A percentile compares a stretch with the other conserved stretches of the same genome.
phyloP scores from a whole-genome alignment of 37 sponge, comb jelly and placozoan genomes.

The Aplysina aerophoba region DNA sequence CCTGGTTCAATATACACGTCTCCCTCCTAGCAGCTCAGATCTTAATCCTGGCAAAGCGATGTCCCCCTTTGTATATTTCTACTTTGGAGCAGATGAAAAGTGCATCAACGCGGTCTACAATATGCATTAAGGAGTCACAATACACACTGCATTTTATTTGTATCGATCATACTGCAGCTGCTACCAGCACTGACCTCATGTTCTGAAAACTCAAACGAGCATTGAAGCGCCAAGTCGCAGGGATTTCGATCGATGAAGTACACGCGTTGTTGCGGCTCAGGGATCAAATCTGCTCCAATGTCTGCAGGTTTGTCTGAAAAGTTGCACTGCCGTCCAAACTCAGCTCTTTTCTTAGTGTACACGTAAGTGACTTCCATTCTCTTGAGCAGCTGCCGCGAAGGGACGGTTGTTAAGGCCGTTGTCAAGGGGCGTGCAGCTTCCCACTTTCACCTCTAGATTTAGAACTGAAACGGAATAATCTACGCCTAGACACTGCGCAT shows the following conservation, averaged over 20 bases:
- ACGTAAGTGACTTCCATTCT: constrained; percentile 97
- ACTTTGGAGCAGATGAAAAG: too few species aligned
- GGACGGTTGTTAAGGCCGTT: not conserved
- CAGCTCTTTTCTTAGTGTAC: constrained; percentile 92
- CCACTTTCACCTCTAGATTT: not conserved
- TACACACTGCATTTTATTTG: too few species aligned
- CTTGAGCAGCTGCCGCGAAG: not conserved
- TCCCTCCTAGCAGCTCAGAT: too few species aligned
- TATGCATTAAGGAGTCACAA: too few species aligned
- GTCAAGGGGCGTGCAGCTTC: not conserved
- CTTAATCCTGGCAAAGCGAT: too few species aligned
- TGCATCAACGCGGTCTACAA: too few species aligned
- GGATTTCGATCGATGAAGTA: constrained; percentile 91
- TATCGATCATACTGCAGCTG: too few species aligned
- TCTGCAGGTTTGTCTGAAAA: constrained; percentile 88
- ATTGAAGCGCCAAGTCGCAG: constrained; percentile 87
- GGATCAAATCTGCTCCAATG: constrained; percentile 68
- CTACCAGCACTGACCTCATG: constrained; percentile 92
- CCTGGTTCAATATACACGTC: too few species aligned
- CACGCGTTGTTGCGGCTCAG: constrained; percentile 65
- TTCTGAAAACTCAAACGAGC: constrained; percentile 94
- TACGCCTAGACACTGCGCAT: constrained; percentile 13
- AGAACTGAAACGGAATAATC: not conserved
- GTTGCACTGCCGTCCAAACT: constrained; percentile 97
- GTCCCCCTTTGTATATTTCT: too few species aligned